Evolutionary conservation across 2,797 vertebrate genomes (phyloP).

Genomic region (Enteromius afrohamiltoni): DNA sequence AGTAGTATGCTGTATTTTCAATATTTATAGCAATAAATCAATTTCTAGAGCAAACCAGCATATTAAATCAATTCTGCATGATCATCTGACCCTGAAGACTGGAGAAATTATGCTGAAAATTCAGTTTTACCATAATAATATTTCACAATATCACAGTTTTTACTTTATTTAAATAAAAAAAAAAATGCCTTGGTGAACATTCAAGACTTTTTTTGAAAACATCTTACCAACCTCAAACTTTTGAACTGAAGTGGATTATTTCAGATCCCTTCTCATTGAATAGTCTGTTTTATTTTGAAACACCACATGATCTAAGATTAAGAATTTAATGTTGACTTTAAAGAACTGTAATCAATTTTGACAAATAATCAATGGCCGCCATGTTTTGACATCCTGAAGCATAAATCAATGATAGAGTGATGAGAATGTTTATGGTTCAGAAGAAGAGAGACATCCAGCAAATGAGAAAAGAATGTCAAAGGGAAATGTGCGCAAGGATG

Average conservation of each 20-base stretch:
- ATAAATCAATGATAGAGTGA: slow-evolving; percentile 17
- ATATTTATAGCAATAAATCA: background rate
- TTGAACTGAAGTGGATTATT: background rate
- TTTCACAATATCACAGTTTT: background rate
- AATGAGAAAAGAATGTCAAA: slow-evolving; percentile 12
- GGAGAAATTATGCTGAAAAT: background rate
- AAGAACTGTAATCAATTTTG: background rate
- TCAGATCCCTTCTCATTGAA: background rate
- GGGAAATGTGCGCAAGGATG: background rate
- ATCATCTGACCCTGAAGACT: background rate
- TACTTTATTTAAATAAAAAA: background rate
- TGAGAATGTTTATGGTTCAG: slow-evolving; percentile 32
- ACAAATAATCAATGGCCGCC: background rate
- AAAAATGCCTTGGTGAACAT: background rate
- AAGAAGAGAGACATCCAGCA: slow-evolving; percentile 5
- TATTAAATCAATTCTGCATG: background rate
- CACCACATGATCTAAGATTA: background rate
- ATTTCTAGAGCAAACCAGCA: background rate
- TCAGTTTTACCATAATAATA: background rate
- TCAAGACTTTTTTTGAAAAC: background rate
- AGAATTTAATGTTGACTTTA: background rate
- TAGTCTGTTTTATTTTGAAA: background rate
- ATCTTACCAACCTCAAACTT: background rate
- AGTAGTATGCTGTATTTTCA: background rate
- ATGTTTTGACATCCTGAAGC: slow-evolving; percentile 3